These are phyloP conservation scores for Papilio gigon DNA, from an alignment of 2,888 invertebrate genomes.

Conservation along the genomic window DNA sequence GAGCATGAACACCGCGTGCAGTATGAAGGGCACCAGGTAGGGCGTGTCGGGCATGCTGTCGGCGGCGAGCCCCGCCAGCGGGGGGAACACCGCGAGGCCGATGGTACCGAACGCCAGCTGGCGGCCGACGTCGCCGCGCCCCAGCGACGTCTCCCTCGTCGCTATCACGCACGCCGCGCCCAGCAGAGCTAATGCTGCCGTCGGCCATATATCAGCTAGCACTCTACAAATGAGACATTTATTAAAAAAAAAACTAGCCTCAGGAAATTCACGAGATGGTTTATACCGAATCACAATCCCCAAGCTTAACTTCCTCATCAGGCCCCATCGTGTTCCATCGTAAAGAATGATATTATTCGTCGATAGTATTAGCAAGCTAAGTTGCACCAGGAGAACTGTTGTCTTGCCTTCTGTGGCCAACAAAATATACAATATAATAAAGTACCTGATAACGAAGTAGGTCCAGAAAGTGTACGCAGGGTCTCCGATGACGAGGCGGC, in stretches of 20 bases:
- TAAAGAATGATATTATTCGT: background rate
- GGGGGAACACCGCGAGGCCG: conserved; percentile 87
- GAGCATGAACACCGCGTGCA: conserved; percentile 81
- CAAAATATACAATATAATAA: too few species aligned
- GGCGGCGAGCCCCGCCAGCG: conserved; percentile 78
- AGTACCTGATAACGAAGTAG: conserved; percentile 84
- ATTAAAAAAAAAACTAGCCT: background rate
- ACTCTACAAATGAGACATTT: conserved; percentile 67
- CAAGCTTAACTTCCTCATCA: background rate
- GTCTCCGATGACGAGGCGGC: conserved; percentile 83
- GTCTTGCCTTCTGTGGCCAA: too few species aligned
- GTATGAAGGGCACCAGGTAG: conserved; percentile 82
- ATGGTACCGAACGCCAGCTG: conserved; percentile 89
- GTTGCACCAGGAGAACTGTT: too few species aligned
- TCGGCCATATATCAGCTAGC: conserved; percentile 89
- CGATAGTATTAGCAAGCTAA: too few species aligned
- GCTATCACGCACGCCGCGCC: conserved; percentile 91
- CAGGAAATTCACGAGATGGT: too few species aligned
- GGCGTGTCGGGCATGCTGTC: conserved; percentile 67
- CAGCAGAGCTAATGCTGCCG: conserved; percentile 86
- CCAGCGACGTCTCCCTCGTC: conserved; percentile 90
- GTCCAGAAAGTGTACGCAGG: conserved; percentile 86
- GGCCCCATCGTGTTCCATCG: background rate
- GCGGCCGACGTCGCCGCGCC: conserved; percentile 89
- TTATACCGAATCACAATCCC: too few species aligned